Evolutionary conservation across 2,888 invertebrate species (phyloP).

Genomic region (Drosophila birchii): DNA sequence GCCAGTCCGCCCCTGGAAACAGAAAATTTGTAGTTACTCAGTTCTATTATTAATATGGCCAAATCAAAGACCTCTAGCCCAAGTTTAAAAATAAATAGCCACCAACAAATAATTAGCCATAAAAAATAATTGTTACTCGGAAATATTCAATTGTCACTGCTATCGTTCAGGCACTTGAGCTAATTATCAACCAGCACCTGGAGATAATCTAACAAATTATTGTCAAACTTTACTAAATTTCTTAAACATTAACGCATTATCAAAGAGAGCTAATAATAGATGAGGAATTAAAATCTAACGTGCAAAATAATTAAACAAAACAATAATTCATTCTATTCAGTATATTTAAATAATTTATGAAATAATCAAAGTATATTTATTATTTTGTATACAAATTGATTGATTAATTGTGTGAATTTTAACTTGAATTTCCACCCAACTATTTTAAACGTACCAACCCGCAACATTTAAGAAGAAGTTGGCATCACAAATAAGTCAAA

Average conservation of each 20-base stretch:
- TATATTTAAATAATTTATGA: too few species aligned
- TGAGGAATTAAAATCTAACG: background rate
- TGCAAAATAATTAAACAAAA: background rate
- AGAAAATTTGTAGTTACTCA: slow-evolving; percentile 27
- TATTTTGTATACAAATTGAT: too few species aligned
- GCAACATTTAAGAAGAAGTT: background rate
- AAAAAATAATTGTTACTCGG: slow-evolving; percentile 24
- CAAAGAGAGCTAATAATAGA: background rate
- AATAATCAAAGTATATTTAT: too few species aligned
- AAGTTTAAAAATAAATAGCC: slow-evolving; percentile 36
- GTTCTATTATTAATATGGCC: slow-evolving; percentile 30
- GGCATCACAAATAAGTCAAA: background rate
- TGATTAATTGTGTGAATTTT: too few species aligned
- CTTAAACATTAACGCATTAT: background rate
- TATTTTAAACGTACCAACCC: too few species aligned
- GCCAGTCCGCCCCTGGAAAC: slow-evolving; percentile 5
- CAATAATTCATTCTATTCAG: background rate
- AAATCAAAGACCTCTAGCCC: slow-evolving; percentile 15
- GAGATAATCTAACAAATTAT: slow-evolving; percentile 37
- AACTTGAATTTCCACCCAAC: too few species aligned
- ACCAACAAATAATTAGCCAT: slow-evolving; percentile 3
- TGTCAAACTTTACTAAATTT: slow-evolving; percentile 18
- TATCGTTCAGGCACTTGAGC: slow-evolving; percentile 30
- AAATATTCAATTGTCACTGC: slow-evolving; percentile 25
- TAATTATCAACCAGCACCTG: slow-evolving; percentile 27